These are phyloP conservation scores for Microplitis deprimator DNA, from an alignment of 2,888 invertebrate species.

Conservation along the genomic window DNA sequence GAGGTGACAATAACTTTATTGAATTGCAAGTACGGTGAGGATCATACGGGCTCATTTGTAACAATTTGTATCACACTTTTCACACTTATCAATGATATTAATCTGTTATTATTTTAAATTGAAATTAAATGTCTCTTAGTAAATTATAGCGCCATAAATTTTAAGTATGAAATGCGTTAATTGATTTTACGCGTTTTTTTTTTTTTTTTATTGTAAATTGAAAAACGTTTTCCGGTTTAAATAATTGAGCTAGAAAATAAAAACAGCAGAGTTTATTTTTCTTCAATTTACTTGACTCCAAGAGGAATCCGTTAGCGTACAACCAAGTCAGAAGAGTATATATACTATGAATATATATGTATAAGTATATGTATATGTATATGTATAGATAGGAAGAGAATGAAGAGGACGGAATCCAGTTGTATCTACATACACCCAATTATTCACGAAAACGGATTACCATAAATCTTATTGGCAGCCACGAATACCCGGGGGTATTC, in stretches of 20 bases:
- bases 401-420: constrained; percentile 34
- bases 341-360: background rate
- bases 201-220: background rate
- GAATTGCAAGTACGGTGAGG: background rate
- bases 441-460: constrained; percentile 52
- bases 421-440: constrained; percentile 49
- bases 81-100: background rate
- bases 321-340: background rate
- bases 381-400: background rate
- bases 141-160: background rate
- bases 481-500: constrained; percentile 43
- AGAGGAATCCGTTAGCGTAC: constrained; percentile 30
- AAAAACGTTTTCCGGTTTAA: background rate
- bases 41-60: background rate
- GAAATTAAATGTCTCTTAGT: background rate
- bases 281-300: background rate
- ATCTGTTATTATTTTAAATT: background rate
- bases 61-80: background rate
- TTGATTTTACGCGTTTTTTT: background rate
- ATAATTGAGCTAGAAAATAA: background rate
- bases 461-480: constrained; percentile 56
- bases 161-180: background rate
- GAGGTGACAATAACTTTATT: constrained; percentile 1
- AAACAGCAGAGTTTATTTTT: background rate
- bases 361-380: background rate